Percentiles rank a stretch among this genome's conserved stretches.
Conservation (phyloP, 2,113 vertebrate genomes). For the Empidonax alnorum region DNA sequence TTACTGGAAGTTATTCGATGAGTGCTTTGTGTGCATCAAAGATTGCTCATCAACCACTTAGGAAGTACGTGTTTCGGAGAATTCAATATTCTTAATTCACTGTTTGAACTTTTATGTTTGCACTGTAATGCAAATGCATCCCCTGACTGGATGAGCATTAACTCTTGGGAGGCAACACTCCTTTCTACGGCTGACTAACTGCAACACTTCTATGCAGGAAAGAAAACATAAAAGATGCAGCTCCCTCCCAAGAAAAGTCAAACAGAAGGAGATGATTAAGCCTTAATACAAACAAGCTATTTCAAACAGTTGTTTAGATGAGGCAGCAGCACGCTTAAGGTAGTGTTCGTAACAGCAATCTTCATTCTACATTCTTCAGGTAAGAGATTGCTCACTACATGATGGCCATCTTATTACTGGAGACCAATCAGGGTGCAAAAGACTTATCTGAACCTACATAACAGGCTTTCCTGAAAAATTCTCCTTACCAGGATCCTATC, state of each 20-base stretch:
- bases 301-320: background rate
- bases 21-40: background rate
- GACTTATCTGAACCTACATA: background rate
- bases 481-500: background rate
- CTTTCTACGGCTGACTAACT: background rate
- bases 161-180: background rate
- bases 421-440: background rate
- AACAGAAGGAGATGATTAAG: background rate
- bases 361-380: background rate
- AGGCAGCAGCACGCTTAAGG: background rate
- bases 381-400: background rate
- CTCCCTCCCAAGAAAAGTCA: background rate
- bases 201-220: background rate
- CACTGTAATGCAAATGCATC: background rate
- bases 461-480: background rate
- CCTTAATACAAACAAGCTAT: background rate
- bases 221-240: background rate
- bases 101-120: constrained; percentile 28
- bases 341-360: background rate
- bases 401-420: background rate
- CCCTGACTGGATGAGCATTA: background rate
- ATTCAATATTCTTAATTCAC: constrained; percentile 11
- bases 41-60: background rate
- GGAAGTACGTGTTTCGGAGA: background rate
- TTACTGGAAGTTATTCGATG: background rate